These are phyloP conservation scores for Cololabis saira DNA, from an alignment of 2,113 vertebrate genomes.

Conservation along the genomic window DNA sequence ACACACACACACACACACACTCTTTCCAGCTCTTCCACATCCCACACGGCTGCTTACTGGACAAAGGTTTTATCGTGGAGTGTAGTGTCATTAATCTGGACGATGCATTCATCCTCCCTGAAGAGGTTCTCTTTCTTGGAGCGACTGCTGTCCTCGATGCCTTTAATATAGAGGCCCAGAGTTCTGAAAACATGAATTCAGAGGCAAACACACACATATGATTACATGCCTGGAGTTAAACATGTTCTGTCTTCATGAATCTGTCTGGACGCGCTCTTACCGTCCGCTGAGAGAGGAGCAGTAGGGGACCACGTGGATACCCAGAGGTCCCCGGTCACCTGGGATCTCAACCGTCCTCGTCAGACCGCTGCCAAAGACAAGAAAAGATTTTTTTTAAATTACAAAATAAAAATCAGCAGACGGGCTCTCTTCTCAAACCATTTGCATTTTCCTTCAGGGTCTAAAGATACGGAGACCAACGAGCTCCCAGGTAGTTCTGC, in stretches of 20 bases:
- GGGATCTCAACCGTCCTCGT: slow-evolving; percentile 89
- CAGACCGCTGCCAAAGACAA: slow-evolving; percentile 77
- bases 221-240: not conserved
- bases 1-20: not conserved
- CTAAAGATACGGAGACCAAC: slow-evolving; percentile 67
- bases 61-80: slow-evolving; percentile 92
- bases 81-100: slow-evolving; percentile 90
- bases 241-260: not conserved
- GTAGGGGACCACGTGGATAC: slow-evolving; percentile 94
- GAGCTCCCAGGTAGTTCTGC: slow-evolving; percentile 52
- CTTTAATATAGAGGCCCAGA: slow-evolving; percentile 92
- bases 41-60: slow-evolving; percentile 82
- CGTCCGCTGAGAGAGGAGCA: slow-evolving; percentile 94
- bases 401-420: not conserved
- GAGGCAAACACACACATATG: slow-evolving; percentile 25
- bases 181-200: slow-evolving; percentile 75
- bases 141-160: slow-evolving; percentile 90
- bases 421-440: slow-evolving; percentile 59
- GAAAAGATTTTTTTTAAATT: too few species aligned
- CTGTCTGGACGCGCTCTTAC: slow-evolving; percentile 75
- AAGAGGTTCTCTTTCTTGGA: slow-evolving; percentile 89
- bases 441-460: slow-evolving; percentile 60
- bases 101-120: slow-evolving; percentile 91
- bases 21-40: too few species aligned
- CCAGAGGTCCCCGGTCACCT: slow-evolving; percentile 89